phyloP scores from a whole-genome alignment of 2,888 invertebrate species.

The Nowickia ferox region DNA sequence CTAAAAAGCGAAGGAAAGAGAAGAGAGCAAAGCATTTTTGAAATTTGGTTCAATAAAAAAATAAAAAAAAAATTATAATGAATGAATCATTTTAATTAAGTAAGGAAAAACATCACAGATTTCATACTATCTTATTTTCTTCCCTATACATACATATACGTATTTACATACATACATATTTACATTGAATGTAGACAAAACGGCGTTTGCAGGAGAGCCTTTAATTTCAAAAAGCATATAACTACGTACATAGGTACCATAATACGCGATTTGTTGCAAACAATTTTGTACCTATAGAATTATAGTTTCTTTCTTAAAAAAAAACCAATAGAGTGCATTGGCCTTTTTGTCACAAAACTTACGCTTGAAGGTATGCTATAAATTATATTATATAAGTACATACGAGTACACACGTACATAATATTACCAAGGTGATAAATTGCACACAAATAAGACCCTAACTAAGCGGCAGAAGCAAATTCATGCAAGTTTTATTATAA shows the following conservation, averaged over 20 bases:
- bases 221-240: neutral
- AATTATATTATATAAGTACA: slow-evolving; percentile 13
- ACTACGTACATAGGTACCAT: neutral
- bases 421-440: slow-evolving; percentile 66
- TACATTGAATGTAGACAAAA: neutral
- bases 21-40: slow-evolving; percentile 45
- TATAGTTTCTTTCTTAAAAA: slow-evolving; percentile 15
- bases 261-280: neutral
- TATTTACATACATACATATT: neutral
- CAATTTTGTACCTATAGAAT: slow-evolving; percentile 14
- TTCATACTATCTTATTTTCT: neutral
- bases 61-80: neutral
- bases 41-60: slow-evolving; percentile 27
- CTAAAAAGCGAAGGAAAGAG: slow-evolving; percentile 60
- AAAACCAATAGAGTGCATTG: slow-evolving; percentile 63
- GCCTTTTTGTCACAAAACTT: slow-evolving; percentile 38
- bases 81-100: neutral
- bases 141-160: neutral
- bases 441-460: slow-evolving; percentile 35
- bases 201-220: neutral
- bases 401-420: neutral
- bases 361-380: slow-evolving; percentile 57
- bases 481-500: slow-evolving; percentile 3
- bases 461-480: slow-evolving; percentile 15
- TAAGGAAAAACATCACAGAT: neutral